Evolutionary conservation across 2,797 vertebrate species (phyloP).

Genomic region (Melanotaenia boesemani): DNA sequence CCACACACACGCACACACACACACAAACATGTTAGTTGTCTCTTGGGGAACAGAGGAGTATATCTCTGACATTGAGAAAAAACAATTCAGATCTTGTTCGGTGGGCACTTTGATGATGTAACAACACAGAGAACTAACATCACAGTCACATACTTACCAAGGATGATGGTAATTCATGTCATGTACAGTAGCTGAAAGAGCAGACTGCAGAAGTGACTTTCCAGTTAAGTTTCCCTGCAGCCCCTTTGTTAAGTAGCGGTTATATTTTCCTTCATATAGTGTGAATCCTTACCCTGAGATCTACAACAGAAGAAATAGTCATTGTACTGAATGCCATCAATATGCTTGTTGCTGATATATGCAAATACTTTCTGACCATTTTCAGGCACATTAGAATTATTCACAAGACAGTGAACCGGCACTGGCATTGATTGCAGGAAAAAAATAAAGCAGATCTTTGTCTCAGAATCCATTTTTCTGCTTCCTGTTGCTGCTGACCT

Average conservation of each 20-base stretch:
- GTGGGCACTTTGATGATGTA: conserved; percentile 64
- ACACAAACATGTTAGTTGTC: conserved; percentile 29
- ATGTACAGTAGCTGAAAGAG: conserved; percentile 1
- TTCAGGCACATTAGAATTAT: not conserved
- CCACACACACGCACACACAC: not conserved
- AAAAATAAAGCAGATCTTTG: too few relatives aligned
- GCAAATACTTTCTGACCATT: not conserved
- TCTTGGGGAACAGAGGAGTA: conserved; percentile 18
- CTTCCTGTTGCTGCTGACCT: too few relatives aligned
- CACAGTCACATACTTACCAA: conserved; percentile 25
- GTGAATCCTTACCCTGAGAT: not conserved
- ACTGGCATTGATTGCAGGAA: too few relatives aligned
- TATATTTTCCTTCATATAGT: not conserved
- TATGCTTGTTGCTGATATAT: not conserved
- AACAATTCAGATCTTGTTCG: conserved; percentile 20
- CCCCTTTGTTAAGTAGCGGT: not conserved
- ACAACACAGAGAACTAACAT: conserved; percentile 46
- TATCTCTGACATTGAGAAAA: conserved; percentile 24
- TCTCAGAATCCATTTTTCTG: not conserved
- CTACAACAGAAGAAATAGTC: not conserved
- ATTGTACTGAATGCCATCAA: not conserved
- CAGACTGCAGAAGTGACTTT: not conserved
- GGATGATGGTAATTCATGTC: conserved; percentile 6
- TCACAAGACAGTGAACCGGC: too few relatives aligned
- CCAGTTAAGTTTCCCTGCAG: not conserved